Base-by-base conservation (phyloP, 2,888 invertebrate genomes). In the Allophyes oxyacanthae region DNA sequence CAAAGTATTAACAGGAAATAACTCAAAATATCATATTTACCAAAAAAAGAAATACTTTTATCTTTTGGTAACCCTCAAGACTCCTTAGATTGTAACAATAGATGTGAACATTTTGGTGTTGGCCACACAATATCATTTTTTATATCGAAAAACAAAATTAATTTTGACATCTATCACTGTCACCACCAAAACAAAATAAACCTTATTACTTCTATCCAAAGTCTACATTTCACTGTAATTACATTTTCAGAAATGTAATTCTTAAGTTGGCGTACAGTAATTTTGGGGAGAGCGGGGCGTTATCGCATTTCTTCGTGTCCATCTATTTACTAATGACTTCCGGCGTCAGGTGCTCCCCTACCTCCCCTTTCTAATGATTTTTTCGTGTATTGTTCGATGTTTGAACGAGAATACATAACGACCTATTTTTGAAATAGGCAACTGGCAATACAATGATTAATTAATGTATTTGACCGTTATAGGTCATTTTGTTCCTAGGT, bases 281-380 rank as follows among this genome's bases (percentile, higher is more conserved):
- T 90, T 89, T 91, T 69, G 85, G 89, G 87, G 82, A 88, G 90
- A 88, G 85, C 82, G 83, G 88, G 90, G 91, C 84, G 89, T 90
- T 92, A 92, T 92, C 92, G 84, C 79, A 77, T 77, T 80, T 78
- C 77, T 81, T 85, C 82, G 85, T 86, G 91, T 87, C 90, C 91
- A 90, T 93, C 91, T 92, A 94, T 94, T 94, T 92, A 91, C 88
- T 94, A 94, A 94, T 94, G 92, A 93, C 92, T 93, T 94, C 93
- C 93, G 91, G 87, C 89, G 90, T 91, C 93, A 93, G 93, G 93
- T 92, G 92, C 81, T 80, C 83, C 86, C 82, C 77, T 75, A 63
- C 78, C 81, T 81, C 82, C 85, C 83, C 78, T 80, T 78, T 61
- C 76, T 82, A 84, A 86, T 85, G 81, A 79, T 86, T 84, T 85